Base-by-base conservation (phyloP, 2,797 vertebrate species). In the Danio albolineatus region DNA sequence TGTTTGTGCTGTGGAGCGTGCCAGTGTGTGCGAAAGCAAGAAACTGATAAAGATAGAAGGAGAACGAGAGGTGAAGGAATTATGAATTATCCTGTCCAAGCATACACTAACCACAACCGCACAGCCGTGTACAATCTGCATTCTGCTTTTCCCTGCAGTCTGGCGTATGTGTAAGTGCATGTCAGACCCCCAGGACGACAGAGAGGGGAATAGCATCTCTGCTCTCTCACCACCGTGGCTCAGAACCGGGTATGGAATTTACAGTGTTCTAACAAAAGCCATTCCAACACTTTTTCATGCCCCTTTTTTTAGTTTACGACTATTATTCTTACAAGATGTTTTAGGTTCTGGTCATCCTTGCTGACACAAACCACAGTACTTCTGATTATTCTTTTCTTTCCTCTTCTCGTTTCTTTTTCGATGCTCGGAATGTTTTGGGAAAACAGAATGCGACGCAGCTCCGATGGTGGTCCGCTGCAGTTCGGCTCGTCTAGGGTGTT, bases 241-340 rank as follows among this genome's bases (percentile, higher is more conserved):
- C 80, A 48, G 62, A 70, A 73, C 76, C 82, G 84, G 88, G 77
- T 66, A 85, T 89, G 90, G 90, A 93, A 92, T 91, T 91, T 88
- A 89, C 86, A 90, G 87, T 88, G 87, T 91, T 91, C 89, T 91
- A 92, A 92, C 91, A 92, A 86, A 86, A 86, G 79, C 86, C 85
- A 80, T 57, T 76, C 84, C 56, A 80, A 75, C 62, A 54, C 73
- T 83, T 84, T 86, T 72, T 81, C 49, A 81, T 79, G 51, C 28
- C 28, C 77, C 21, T 79, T 28, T 79, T 64, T 75, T 44, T 60
- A 53, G 65, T 81, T 76, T 76, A 86, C 5, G 70, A 86, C 85
- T 91, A 86, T 92, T 92, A 89, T 93, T 92, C 88, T 89, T 85
- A 88, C 87, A 88, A 88, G 85, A 89, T 88, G 91, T 88, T 92